Evolutionary conservation across 2,113 vertebrate species (phyloP), one percentile per base, ranked within the genome.

Genomic region (Ochotona curzoniae): DNA sequence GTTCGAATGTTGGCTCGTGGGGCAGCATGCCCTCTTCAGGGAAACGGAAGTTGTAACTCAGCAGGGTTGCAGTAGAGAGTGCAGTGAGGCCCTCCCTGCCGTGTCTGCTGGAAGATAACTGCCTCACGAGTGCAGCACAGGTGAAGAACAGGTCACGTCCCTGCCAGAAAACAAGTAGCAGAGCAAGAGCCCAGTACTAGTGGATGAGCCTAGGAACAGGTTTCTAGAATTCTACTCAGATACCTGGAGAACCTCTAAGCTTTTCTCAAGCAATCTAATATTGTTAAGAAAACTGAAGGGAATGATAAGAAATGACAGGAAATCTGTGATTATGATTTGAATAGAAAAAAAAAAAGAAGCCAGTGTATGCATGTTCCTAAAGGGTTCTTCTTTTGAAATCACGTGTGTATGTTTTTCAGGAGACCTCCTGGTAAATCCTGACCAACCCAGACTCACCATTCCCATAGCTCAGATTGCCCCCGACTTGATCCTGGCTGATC

Each of bases 401-500:
- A 54, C 9, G 87, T 81, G 80, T 67, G 21, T 80, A 57, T 1
- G 6, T 6, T 93, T 93, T 49, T 30, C 80, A 99, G 99, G 99
- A 93, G 99, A 99, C 80, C 98, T 99, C 80, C 97, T 99, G 93
- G 95, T 98, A 92, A 98, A 98, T 96, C 98, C 98, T 63, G 98
- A 98, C 83, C 97, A 99, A 83, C 98, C 98, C 13, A 97, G 97
- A 82, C 98, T 97, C 95, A 98, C 98, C 0, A 91, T 99, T 86
- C 98, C 99, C 67, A 98, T 99, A 94, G 98, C 99, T 89, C 99
- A 99, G 97, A 98, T 99, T 83, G 99, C 99, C 70, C 99, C 99
- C 25, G 99, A 99, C 95, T 95, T 99, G 94, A 97, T 99, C 32
- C 90, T 99, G 95, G 98, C 98, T 74, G 99, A 99, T 97, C 98